Percentiles rank a stretch among this genome's conserved stretches.
These are phyloP conservation scores for Lophius americanus DNA, from an alignment of 2,797 vertebrate genomes.

Conservation along the genomic window DNA sequence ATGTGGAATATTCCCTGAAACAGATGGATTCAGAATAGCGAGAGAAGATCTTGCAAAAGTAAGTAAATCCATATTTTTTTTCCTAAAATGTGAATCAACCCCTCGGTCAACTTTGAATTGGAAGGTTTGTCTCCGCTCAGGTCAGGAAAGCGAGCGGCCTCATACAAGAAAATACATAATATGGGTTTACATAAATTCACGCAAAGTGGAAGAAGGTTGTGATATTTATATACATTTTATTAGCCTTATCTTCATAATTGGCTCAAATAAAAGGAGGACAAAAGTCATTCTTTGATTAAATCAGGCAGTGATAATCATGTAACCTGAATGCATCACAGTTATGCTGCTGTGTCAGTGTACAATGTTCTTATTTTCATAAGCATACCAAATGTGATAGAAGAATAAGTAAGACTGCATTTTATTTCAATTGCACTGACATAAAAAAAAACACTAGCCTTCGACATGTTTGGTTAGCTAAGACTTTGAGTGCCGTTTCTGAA, in stretches of 20 bases:
- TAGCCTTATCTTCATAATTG: background rate
- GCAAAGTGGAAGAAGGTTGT: too few relatives aligned
- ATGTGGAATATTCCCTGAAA: constrained; percentile 68
- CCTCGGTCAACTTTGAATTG: background rate
- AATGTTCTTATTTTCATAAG: background rate
- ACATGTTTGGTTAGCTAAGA: too few relatives aligned
- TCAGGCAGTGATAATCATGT: constrained; percentile 2
- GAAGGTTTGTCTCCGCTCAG: constrained; percentile 14
- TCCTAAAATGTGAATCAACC: background rate
- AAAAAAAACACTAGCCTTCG: too few relatives aligned
- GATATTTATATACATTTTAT: background rate
- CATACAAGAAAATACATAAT: constrained; percentile 14
- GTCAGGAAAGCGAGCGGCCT: constrained; percentile 6
- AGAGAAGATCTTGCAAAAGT: constrained; percentile 55
- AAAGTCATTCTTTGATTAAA: constrained; percentile 1
- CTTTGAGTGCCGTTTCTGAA: too few relatives aligned
- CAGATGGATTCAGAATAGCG: constrained; percentile 56
- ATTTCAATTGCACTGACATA: too few relatives aligned
- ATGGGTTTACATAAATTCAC: background rate
- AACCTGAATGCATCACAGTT: background rate
- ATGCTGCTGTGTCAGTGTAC: background rate
- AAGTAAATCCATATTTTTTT: constrained; percentile 53
- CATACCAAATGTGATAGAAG: background rate
- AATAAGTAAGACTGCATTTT: too few relatives aligned
- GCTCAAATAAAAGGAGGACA: background rate